Percentiles rank a stretch among this genome's conserved stretches.
Evolutionary conservation across 1,140 invertebrate species (phyloP).

Genomic region (Caenorhabditis inopinata): DNA sequence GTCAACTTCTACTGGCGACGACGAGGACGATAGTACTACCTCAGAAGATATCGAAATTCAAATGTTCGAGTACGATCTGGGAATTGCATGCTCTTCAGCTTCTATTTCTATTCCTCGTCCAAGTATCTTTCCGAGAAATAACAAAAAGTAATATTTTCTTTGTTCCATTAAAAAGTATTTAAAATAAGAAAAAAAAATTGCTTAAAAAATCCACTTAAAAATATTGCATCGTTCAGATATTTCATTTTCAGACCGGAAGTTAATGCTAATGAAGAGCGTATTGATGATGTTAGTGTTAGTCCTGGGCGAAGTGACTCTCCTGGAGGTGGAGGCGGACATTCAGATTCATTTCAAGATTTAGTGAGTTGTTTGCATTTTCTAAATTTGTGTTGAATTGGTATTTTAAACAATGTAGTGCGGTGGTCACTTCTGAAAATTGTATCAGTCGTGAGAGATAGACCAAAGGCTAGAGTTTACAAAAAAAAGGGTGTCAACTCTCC

Average conservation of each 20-base stretch:
- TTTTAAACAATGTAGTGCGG: too few species aligned
- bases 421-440: too few species aligned
- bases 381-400: too few species aligned
- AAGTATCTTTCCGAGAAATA: not conserved
- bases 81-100: not conserved
- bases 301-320: constrained; percentile 26
- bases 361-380: not conserved
- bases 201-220: not conserved
- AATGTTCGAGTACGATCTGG: constrained; percentile 25
- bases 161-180: too few species aligned
- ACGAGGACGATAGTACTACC: constrained; percentile 15
- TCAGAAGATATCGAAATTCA: constrained; percentile 30
- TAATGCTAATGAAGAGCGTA: constrained; percentile 2
- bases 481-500: too few species aligned
- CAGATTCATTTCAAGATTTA: constrained; percentile 1
- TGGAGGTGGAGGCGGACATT: not conserved
- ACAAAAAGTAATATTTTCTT: constrained; percentile 7
- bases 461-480: too few species aligned
- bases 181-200: not conserved
- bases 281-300: not conserved
- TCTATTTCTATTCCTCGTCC: constrained; percentile 21
- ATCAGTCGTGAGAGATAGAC: too few species aligned
- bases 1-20: constrained; percentile 4
- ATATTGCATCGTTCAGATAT: not conserved
- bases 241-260: not conserved